phyloP scores from a whole-genome alignment of 2,888 invertebrate genomes.

The Auanema freiburgensis region DNA sequence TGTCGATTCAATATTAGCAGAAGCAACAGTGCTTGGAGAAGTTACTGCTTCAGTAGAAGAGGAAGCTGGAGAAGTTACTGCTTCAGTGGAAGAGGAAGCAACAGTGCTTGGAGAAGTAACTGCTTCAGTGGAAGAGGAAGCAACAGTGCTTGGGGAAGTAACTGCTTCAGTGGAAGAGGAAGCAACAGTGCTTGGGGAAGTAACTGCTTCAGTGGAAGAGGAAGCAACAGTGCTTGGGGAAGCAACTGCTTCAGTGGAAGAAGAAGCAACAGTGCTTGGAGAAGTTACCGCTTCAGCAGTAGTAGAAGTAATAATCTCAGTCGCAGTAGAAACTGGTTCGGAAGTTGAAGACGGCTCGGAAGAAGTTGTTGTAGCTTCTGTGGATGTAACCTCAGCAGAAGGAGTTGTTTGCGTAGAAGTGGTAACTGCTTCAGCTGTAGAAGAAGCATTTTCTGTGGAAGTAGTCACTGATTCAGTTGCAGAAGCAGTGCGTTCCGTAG shows the following conservation, averaged over 20 bases:
- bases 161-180: no score
- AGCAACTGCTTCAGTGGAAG: neutral
- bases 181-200: no score
- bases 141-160: no score
- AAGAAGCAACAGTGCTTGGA: neutral
- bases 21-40: neutral
- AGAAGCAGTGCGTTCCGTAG: constrained; percentile 5
- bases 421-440: constrained; percentile 4
- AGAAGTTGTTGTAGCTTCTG: constrained; percentile 6
- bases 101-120: no score
- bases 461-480: constrained; percentile 7
- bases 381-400: neutral
- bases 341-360: no score
- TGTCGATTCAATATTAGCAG: constrained; percentile 10
- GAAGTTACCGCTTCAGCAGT: constrained; percentile 3
- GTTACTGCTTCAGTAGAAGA: neutral
- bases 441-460: constrained; percentile 5
- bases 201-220: constrained; percentile 7
- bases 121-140: no score
- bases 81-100: neutral
- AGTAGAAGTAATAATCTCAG: neutral
- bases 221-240: neutral
- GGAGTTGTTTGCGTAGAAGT: constrained; percentile 6
- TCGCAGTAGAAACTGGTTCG: no score
- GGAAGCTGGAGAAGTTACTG: constrained; percentile 3